Base-by-base conservation (phyloP, 2,113 vertebrate species). In the Melanerpes formicivorus region DNA sequence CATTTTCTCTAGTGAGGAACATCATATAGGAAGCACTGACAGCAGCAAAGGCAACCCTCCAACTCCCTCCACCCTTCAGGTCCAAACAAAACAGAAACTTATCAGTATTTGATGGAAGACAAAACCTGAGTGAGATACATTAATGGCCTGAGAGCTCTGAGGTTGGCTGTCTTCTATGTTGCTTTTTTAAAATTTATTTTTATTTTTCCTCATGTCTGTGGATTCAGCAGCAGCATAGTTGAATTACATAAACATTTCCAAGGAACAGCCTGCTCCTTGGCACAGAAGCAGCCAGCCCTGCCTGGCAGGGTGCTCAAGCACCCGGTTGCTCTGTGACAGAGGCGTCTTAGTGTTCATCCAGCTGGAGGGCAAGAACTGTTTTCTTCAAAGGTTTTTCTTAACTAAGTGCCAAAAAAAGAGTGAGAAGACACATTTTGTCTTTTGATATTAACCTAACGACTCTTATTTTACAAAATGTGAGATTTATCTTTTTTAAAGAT, bases 11-110 rank as follows among this genome's bases (percentile, higher is more conserved):
- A 80, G 70, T 46, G 18, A 80, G 84, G 92, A 81, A 79, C 63
- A 93, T 80, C 76, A 84, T 91, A 40, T 87, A 91, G 74, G 90
- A 95, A 89, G 54, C 79, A 84, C 40, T 93, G 92, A 86, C 78
- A 93, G 88, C 84, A 88, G 67, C 2, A 2, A 82, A 77, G 80
- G 93, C 85, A 93, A 22, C 21, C 26, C 23, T 93, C 88, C 84
- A 95, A 71, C 29, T 75, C 81, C 75, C 80, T 89, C 64, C 80
- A 83, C 77, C 77, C 84, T 81, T 87, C 77, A 87, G 65, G 73
- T 90, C 50, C 50, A 85, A 84, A 76, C 74, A 93, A 91, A 95
- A 73, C n/a, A 93, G 18, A 77, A 77, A 90, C 37, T 30, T 94
- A 75, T 85, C 77, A 93, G 32, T 22, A 58, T 80, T 83, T 80